Percentiles rank a stretch among this genome's conserved stretches.
These are phyloP conservation scores for Sturnira hondurensis DNA, from an alignment of 2,113 vertebrate genomes.

Conservation along the genomic window DNA sequence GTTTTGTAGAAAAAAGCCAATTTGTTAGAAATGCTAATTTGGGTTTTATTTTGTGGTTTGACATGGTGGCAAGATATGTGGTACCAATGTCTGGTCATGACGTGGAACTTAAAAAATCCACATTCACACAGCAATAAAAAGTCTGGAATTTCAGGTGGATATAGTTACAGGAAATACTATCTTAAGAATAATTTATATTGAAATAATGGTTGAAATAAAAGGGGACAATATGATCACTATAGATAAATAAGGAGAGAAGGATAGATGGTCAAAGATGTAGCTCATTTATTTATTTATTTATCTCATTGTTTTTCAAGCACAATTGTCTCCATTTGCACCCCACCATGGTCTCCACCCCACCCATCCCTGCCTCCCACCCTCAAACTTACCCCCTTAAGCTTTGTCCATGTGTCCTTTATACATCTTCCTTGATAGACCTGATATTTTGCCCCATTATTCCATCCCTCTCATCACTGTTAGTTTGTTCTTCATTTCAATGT, in stretches of 20 bases:
- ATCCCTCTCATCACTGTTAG: no score
- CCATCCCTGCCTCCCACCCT: no score
- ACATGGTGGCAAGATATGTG: not conserved
- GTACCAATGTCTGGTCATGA: not conserved
- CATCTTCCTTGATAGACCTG: no score
- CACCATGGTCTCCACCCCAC: no score
- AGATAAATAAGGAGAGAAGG: not conserved
- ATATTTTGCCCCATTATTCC: no score
- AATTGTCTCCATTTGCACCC: no score
- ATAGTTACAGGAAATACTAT: not conserved
- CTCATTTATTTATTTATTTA: no score
- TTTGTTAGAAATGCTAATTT: not conserved
- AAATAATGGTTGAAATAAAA: not conserved
- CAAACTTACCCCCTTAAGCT: no score
- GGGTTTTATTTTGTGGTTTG: not conserved
- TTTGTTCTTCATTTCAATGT: no score
- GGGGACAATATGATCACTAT: not conserved
- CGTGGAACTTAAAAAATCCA: not conserved
- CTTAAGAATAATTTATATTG: not conserved
- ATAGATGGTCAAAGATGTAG: not conserved
- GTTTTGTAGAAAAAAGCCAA: not conserved
- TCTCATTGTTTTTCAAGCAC: no score
- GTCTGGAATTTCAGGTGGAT: not conserved
- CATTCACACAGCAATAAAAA: not conserved
- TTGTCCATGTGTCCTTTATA: no score